Evolutionary conservation across 2,797 vertebrate species (phyloP), one percentile per base, ranked within the genome.

Genomic region (Pogonophryne albipinna): DNA sequence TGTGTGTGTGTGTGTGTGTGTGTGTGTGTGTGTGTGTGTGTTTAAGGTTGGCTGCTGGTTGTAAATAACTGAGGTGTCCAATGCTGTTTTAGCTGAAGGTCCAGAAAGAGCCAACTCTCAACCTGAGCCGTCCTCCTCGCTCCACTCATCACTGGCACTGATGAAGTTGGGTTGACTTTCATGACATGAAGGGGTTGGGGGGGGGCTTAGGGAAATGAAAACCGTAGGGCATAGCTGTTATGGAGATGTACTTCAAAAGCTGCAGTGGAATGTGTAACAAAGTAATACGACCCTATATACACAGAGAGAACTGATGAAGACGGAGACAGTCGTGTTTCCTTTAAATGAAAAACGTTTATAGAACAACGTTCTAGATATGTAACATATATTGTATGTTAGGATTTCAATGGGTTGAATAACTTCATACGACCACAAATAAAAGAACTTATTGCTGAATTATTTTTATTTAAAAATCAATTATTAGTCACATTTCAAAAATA

Each of bases 211-310:
- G 45, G 14, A 1, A 42, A 58, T 58, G 74, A 85, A 85, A 81
- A 78, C 71, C 5, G 53, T 71, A n/a, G 15, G 52, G 47, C 27
- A 17, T 3, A 71, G 60, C 79, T 78, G 85, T 72, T 78, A 87
- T 82, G 71, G 87, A 89, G 83, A 84, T 83, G 78, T 55, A 71
- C 78, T 87, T 91, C 76, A 87, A 85, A 87, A 59, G 75, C 55
- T 10, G 41, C 61, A 20, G 52, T 34, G 85, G 85, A 86, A 89
- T 88, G 86, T 80, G 73, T 61, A 72, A 80, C 85, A 84, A 71
- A 83, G 85, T 85, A 80, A 85, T 47, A 19, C 14, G 84, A 84
- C 62, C 68, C 51, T 52, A 46, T 67, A 31, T 70, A 0, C 78
- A 42, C 19, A 53, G 3, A 3, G 14, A 42, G 16, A 3, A 4